These are phyloP conservation scores for Mirza zaza DNA, from an alignment of 2,113 vertebrate genomes.

Conservation along the genomic window DNA sequence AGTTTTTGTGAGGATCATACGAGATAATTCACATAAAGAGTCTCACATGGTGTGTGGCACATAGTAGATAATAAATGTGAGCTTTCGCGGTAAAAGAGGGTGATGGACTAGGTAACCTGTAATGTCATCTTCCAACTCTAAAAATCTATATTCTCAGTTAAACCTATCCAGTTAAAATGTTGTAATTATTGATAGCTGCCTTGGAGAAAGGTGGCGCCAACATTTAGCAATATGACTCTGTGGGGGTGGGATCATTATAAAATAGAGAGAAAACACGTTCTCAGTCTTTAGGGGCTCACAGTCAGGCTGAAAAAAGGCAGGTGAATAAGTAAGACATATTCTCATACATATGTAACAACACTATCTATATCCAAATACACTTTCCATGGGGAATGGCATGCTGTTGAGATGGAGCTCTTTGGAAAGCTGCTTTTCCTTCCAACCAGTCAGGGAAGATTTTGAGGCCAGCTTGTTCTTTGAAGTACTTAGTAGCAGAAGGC, in stretches of 20 bases:
- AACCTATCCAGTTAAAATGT: background rate
- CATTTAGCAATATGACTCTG: conserved; percentile 44
- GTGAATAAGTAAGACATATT: conserved; percentile 79
- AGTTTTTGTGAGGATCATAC: conserved; percentile 25
- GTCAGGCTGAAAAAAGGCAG: conserved; percentile 76
- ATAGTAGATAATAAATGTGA: conserved; percentile 13
- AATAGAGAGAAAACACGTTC: conserved; percentile 67
- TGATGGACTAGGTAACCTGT: background rate
- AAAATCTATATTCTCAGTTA: conserved; percentile 8
- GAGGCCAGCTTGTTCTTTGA: conserved; percentile 49
- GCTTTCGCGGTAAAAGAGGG: background rate
- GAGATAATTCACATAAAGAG: conserved; percentile 8
- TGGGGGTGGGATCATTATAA: conserved; percentile 60
- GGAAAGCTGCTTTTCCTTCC: conserved; percentile 65
- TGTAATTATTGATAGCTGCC: background rate
- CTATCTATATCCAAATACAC: conserved; percentile 75
- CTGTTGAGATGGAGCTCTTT: conserved; percentile 63
- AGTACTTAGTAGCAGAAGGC: background rate
- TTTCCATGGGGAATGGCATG: conserved; percentile 70
- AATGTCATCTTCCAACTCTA: background rate
- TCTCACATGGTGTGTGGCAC: background rate
- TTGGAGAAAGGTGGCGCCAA: conserved; percentile 33
- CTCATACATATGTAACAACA: conserved; percentile 75
- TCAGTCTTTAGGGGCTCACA: conserved; percentile 69
- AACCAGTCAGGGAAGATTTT: conserved; percentile 42